Base-by-base conservation (phyloP, 2,797 vertebrate genomes). In the Odontamblyopus rebecca region DNA sequence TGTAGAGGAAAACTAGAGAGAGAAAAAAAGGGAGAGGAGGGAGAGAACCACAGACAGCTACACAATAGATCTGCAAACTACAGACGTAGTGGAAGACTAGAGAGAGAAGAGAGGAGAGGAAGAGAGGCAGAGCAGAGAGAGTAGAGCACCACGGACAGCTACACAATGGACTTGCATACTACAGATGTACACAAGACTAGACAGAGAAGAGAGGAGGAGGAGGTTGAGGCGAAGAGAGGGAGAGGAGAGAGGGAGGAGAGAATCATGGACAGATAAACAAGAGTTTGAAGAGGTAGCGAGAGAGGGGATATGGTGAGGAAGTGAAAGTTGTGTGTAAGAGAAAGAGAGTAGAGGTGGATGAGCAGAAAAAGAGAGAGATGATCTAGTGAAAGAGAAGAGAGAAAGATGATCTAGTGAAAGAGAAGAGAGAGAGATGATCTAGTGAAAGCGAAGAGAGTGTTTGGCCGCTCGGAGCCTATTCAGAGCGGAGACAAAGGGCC, bases 401-500 rank as follows among this genome's bases (percentile, higher is more conserved):
- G 51, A 19, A 19, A n/a, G 19, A 18, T 19, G 51, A n/a, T 18
- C 6, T n/a, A 8, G 19, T 18, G 51, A n/a, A 8, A n/a, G 18
- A 53, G 51, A 53, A 53, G 51, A 53, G 12, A 54, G 19, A 54
- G 51, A 54, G 19, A 54, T 19, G 51, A 7, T 2, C 6, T n/a
- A 41, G 38, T 41, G 7, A 2, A 54, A n/a, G 4, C 8, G 4
- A 8, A 54, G 53, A 8, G n/a, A 54, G 19, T 4, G 82, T 78
- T 74, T 83, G 81, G 81, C 85, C 59, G 77, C 72, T 79, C 79
- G 75, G 74, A 74, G 72, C 69, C 74, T 73, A 82, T 84, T 88
- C 83, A 91, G 69, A 72, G 77, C 59, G 61, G 60, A 85, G 27
- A 86, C 85, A 89, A 87, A 84, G 82, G 75, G 72, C 81, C 63